Evolutionary conservation across 2,797 vertebrate species (phyloP).

Genomic region (Siniperca undulata): DNA sequence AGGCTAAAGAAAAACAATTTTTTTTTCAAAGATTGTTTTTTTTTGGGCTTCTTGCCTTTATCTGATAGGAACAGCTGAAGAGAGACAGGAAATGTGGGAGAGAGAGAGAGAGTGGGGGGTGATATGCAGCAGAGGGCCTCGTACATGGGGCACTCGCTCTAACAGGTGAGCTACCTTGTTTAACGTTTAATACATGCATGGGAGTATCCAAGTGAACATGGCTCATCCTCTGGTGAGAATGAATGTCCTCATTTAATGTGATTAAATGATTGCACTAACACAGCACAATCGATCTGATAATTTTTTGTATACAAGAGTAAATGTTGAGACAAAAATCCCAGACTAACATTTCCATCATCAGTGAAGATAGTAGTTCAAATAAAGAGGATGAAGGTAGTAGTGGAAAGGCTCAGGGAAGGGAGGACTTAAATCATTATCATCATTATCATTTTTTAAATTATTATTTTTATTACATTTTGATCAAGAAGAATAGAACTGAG

Average conservation of each 20-base stretch:
- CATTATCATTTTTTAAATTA: background rate
- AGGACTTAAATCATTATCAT: background rate
- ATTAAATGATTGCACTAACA: constrained; percentile 22
- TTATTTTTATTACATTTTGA: constrained; percentile 2
- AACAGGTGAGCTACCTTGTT: constrained; percentile 30
- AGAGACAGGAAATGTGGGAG: too few relatives aligned
- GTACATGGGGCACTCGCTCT: too few relatives aligned
- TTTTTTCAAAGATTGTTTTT: too few relatives aligned
- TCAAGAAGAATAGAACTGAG: background rate
- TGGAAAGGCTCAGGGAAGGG: background rate
- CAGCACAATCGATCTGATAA: background rate
- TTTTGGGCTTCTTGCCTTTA: too few relatives aligned
- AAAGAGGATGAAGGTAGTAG: background rate
- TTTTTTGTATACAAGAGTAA: constrained; percentile 2
- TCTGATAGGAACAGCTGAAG: too few relatives aligned
- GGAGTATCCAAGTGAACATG: constrained; percentile 14
- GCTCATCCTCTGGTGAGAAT: constrained; percentile 12
- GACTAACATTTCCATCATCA: constrained; percentile 13
- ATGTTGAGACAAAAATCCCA: constrained; percentile 5
- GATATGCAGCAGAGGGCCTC: too few relatives aligned
- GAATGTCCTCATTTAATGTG: constrained; percentile 11
- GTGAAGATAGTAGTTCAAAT: background rate
- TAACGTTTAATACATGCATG: constrained; percentile 42
- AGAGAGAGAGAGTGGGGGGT: too few relatives aligned
- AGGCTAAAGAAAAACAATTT: background rate